These are phyloP conservation scores for Busseola fusca DNA, from an alignment of 2,888 invertebrate genomes.

Conservation along the genomic window DNA sequence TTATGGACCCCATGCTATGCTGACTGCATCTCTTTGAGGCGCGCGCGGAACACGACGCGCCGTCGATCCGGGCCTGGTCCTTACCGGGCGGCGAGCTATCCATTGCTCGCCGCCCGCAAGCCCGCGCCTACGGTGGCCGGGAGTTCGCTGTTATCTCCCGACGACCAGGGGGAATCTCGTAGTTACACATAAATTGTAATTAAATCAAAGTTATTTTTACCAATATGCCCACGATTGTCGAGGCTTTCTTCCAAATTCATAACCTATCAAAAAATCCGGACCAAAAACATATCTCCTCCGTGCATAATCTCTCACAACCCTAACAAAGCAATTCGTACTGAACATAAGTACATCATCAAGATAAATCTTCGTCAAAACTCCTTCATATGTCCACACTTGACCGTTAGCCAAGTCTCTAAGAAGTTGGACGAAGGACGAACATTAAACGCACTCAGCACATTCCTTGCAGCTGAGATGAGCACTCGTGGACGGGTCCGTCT, in stretches of 20 bases:
- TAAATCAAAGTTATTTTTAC: background rate
- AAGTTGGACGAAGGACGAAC: conserved; percentile 40
- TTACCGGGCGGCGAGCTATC: too few relatives aligned
- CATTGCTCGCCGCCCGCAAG: too few relatives aligned
- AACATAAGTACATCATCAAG: conserved; percentile 35
- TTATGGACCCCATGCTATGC: too few relatives aligned
- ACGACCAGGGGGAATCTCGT: too few relatives aligned
- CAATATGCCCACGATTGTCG: background rate
- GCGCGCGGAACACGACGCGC: too few relatives aligned
- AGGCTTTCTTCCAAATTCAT: background rate
- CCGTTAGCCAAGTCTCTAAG: conserved; percentile 44
- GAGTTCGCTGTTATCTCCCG: too few relatives aligned
- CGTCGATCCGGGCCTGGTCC: too few relatives aligned
- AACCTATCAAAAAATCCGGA: background rate
- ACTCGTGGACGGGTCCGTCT: conserved; percentile 53
- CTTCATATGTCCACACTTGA: conserved; percentile 40
- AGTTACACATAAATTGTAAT: background rate
- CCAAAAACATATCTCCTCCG: background rate
- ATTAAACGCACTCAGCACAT: conserved; percentile 55
- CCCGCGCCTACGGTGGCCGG: too few relatives aligned
- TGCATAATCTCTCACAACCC: background rate
- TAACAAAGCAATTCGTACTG: background rate
- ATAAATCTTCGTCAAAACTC: conserved; percentile 34
- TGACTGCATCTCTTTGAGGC: too few relatives aligned
- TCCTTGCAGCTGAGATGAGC: conserved; percentile 30